Conservation (phyloP, 2,113 vertebrate genomes). For the Salvelinus alpinus region DNA sequence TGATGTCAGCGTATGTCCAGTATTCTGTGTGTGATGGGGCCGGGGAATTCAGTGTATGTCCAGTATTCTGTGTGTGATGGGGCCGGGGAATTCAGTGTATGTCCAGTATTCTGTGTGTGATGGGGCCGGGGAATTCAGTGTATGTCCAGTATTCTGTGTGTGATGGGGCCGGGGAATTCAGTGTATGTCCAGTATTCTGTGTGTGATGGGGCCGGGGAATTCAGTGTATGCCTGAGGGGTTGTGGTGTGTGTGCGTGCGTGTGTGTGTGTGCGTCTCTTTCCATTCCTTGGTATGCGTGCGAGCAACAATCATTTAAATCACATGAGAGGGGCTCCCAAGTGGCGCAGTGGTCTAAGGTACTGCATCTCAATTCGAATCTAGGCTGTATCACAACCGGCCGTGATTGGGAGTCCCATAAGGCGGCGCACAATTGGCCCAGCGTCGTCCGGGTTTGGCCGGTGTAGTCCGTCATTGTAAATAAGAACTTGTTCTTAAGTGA, state of each 20-base stretch:
- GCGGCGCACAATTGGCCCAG: no score
- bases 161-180: not conserved
- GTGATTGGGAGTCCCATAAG: no score
- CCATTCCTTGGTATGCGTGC: constrained; percentile 30
- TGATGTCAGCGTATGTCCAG: not conserved
- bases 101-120: not conserved
- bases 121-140: not conserved
- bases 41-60: not conserved
- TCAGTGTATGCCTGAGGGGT: not conserved
- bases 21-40: not conserved
- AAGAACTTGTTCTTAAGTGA: no score
- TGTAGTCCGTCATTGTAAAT: no score
- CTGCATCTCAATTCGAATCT: no score
- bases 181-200: constrained; percentile 3
- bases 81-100: not conserved
- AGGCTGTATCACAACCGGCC: no score
- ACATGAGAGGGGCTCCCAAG: no score
- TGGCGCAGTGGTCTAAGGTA: no score
- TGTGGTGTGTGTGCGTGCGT: constrained; percentile 1
- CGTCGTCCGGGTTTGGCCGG: no score
- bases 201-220: not conserved
- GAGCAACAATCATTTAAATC: constrained; percentile 11
- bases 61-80: not conserved
- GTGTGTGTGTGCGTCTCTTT: not conserved
- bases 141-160: constrained; percentile 3